phyloP scores from a whole-genome alignment of 2,113 vertebrate genomes.

The Pardalotus punctatus region DNA sequence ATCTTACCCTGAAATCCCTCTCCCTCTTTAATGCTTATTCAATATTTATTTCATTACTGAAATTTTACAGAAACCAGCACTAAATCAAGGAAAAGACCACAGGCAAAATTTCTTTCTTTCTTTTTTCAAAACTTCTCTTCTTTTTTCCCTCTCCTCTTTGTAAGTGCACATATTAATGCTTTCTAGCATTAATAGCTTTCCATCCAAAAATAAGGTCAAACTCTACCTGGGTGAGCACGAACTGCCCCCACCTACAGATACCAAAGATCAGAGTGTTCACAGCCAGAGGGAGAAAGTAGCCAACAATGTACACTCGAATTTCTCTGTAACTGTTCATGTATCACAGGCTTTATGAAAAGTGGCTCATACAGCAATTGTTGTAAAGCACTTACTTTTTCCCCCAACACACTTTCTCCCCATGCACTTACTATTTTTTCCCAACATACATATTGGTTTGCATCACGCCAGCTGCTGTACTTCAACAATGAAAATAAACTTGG shows the following conservation, averaged over 20 bases:
- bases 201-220: background rate
- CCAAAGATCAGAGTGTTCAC: background rate
- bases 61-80: background rate
- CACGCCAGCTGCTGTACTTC: background rate
- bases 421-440: background rate
- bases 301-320: background rate
- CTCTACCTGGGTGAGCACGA: background rate
- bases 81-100: background rate
- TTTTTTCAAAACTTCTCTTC: background rate
- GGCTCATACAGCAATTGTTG: background rate
- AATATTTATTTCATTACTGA: background rate
- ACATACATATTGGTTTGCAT: background rate
- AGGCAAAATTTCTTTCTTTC: background rate
- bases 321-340: background rate
- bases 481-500: constrained; percentile 37
- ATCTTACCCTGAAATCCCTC: background rate
- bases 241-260: background rate
- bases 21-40: background rate
- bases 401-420: accelerated
- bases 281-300: background rate
- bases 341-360: background rate
- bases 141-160: background rate
- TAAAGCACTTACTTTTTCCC: background rate
- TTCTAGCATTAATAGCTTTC: background rate
- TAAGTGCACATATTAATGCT: background rate